Evolutionary conservation across 2,888 invertebrate genomes (phyloP), one percentile per base, ranked within the genome.

Genomic region (Halocaridina rubra): DNA sequence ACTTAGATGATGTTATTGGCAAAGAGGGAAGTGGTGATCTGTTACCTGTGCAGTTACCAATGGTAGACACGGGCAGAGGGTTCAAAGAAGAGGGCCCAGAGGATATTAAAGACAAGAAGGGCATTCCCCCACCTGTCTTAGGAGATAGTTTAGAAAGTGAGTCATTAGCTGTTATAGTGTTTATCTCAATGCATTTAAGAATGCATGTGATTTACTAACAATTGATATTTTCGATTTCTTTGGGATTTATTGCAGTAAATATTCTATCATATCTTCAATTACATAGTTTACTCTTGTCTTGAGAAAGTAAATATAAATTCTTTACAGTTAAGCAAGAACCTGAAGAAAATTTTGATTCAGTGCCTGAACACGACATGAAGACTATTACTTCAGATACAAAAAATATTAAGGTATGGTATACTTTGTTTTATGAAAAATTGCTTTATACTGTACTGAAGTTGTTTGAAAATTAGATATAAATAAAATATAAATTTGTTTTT

Each of bases 41-140:
- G 4, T 72, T 81, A 7, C 85, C 85, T 1, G 81, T 85, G 10
- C 85, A 85, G 72, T 30, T 85, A 24, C 85, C 85, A 13, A 81
- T 85, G 78, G 77, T 85, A 29, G 67, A 53, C 32, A 76, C 76
- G 4, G 80, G 74, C 19, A 32, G 71, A 22, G 80, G 76, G 7
- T 85, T 80, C 22, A 80, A 80, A 30, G 80, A 85, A 19, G 85
- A 85, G 39, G 76, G 64, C 1, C 33, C 24, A 16, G 53, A 79
- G 8, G 32, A 67, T 24, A 13, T 22, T n/a, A 64, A 46, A 24
- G 24, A 53, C 10, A 57, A 27, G n/a, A 71, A 80, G 13, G 8
- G n/a, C 2, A 29, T 29, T 24, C 46, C 46, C 10, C 46, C 46
- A 46, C 16, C 46, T 16, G 16, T 16, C 10, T 46, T 16, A 1